phyloP scores from a whole-genome alignment of 2,888 invertebrate genomes.

The Tenthredo notha region DNA sequence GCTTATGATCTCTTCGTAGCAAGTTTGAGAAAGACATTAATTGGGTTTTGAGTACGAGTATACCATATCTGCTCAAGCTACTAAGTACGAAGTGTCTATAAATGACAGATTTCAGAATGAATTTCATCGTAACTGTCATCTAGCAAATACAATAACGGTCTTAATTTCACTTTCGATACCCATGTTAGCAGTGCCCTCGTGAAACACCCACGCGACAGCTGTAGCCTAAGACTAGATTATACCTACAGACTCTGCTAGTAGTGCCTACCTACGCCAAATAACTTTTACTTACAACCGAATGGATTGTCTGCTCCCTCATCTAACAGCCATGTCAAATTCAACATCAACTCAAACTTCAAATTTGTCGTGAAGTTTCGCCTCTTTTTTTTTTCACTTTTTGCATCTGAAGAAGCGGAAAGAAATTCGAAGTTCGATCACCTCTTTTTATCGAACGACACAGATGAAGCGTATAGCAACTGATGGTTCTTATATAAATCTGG shows the following conservation, averaged over 20 bases:
- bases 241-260: not conserved
- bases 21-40: not conserved
- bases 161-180: conserved; percentile 49
- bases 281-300: conserved; percentile 25
- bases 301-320: not conserved
- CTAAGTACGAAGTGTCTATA: not conserved
- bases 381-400: not conserved
- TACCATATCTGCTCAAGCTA: not conserved
- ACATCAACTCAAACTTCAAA: not conserved
- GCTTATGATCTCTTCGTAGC: not conserved
- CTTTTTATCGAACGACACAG: too few species aligned
- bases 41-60: not conserved
- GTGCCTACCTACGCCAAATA: not conserved
- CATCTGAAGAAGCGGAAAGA: not conserved
- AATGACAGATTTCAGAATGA: not conserved
- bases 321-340: conserved; percentile 12
- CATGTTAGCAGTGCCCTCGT: conserved; percentile 24
- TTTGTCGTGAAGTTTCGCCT: not conserved
- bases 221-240: conserved; percentile 20
- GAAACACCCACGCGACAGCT: conserved; percentile 45
- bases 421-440: too few species aligned
- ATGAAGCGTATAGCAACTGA: too few species aligned
- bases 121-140: not conserved
- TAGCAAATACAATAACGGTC: conserved; percentile 40
- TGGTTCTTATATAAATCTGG: not conserved